Evolutionary conservation across 2,888 invertebrate species (phyloP), one percentile per base, ranked within the genome.

Genomic region (Zeuzera pyrina): DNA sequence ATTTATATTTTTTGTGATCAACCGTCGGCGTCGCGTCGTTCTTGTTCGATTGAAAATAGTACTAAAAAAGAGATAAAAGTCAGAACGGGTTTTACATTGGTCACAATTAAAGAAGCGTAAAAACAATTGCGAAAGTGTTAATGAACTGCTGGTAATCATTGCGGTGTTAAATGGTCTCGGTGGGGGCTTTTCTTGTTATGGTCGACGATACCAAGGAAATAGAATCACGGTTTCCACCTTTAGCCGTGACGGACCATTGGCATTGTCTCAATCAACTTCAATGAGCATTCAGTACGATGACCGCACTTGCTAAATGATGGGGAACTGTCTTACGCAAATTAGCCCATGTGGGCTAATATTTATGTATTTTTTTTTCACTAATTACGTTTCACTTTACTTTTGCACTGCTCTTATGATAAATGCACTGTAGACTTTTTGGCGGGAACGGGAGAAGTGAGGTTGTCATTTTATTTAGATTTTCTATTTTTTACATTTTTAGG

Each of bases 241-340:
- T 22, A 32, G 31, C 35, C 45, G 42, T 44, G 43, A 47, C 45
- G 35, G 35, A 30, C 35, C 42, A 45, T 45, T 44, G n/a, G 65
- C 65, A 72, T 78, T 81, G 79, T 81, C 68, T 74, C 73, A 74
- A 78, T 77, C 70, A 66, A 77, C 60, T 65, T 60, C 69, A 68
- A 65, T 72, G 76, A 68, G 66, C 70, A 74, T 69, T 37, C 60
- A 41, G 78, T 67, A 61, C 81, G 60, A 65, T 74, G 81, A 78
- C 81, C 77, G 71, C 57, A 50, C 53, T 66, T 65, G 68, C 64
- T 68, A 71, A 78, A 72, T 70, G 65, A 70, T 63, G 68, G 64
- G 64, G 66, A 72, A 74, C 73, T 64, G 52, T 12, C 7, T 11
- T 25, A 25, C n/a, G n/a, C n/a, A n/a, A n/a, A n/a, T n/a, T n/a